phyloP scores from a whole-genome alignment of 2,113 vertebrate genomes.

The Formicarius rufipectus region DNA sequence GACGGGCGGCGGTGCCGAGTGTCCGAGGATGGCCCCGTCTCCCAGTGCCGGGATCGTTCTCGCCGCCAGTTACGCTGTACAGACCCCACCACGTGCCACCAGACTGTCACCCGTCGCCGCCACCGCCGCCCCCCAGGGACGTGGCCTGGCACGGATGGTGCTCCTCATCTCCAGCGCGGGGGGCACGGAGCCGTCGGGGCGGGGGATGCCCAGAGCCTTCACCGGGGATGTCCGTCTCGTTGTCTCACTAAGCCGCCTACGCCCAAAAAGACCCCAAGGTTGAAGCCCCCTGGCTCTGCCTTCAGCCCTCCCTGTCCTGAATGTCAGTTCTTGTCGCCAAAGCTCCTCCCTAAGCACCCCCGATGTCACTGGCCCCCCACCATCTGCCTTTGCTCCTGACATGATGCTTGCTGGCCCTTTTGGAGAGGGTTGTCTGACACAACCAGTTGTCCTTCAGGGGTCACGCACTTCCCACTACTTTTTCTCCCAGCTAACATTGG shows the following conservation, averaged over 20 bases:
- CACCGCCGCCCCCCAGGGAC: neutral
- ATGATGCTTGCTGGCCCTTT: neutral
- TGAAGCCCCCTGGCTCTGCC: neutral
- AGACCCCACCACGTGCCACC: conserved; percentile 54
- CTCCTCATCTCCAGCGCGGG: accelerated
- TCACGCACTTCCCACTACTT: accelerated
- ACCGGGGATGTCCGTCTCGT: neutral
- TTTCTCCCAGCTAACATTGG: neutral
- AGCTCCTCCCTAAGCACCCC: neutral
- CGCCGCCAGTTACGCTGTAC: conserved; percentile 57
- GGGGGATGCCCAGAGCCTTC: neutral
- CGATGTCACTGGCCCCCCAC: accelerated
- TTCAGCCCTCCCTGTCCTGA: neutral
- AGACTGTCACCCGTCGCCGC: conserved; percentile 16
- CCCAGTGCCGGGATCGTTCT: conserved; percentile 26
- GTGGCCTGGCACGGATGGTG: neutral
- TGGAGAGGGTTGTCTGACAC: accelerated
- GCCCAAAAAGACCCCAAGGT: conserved; percentile 8
- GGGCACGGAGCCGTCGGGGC: neutral
- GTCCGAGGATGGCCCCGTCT: conserved; percentile 47
- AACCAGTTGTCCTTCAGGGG: neutral
- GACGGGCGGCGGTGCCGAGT: neutral
- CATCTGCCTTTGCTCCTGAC: neutral
- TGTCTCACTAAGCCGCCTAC: neutral
- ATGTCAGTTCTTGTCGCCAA: conserved; percentile 32